A percentile compares a stretch with the other conserved stretches of the same genome.
These are phyloP conservation scores for Mesorhabditis belari DNA, from an alignment of 2,888 invertebrate genomes.

Conservation along the genomic window DNA sequence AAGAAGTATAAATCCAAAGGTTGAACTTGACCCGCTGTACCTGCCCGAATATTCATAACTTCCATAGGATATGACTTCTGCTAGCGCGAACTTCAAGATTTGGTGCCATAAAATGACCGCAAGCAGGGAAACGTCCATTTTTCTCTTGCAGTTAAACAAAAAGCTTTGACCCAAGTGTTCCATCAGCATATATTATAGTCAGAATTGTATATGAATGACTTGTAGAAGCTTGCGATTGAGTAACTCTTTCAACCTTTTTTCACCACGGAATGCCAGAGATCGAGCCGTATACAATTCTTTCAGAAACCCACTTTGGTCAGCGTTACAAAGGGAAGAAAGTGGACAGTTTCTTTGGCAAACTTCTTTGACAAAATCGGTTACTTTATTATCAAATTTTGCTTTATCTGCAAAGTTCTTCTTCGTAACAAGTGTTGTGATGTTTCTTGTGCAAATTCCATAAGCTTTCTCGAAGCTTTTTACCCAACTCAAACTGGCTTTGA, in stretches of 20 bases:
- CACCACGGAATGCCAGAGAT: not conserved
- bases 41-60: not conserved
- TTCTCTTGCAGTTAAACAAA: not conserved
- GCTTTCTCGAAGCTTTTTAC: not conserved
- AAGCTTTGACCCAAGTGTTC: not conserved
- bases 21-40: not conserved
- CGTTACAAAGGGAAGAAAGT: not conserved
- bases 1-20: constrained; percentile 1
- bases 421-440: not conserved
- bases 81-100: not conserved
- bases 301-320: not conserved
- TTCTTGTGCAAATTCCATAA: not conserved
- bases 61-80: not conserved
- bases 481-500: not conserved
- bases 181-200: not conserved
- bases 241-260: not conserved
- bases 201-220: not conserved
- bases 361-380: not conserved
- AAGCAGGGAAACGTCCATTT: not conserved
- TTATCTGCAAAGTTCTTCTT: not conserved
- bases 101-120: not conserved
- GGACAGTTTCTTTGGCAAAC: no score
- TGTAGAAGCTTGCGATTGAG: not conserved
- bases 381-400: not conserved
- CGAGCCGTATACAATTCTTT: not conserved